A percentile compares a stretch with the other conserved stretches of the same genome.
Conservation (phyloP, 2,797 vertebrate genomes). For the Allobates femoralis region DNA sequence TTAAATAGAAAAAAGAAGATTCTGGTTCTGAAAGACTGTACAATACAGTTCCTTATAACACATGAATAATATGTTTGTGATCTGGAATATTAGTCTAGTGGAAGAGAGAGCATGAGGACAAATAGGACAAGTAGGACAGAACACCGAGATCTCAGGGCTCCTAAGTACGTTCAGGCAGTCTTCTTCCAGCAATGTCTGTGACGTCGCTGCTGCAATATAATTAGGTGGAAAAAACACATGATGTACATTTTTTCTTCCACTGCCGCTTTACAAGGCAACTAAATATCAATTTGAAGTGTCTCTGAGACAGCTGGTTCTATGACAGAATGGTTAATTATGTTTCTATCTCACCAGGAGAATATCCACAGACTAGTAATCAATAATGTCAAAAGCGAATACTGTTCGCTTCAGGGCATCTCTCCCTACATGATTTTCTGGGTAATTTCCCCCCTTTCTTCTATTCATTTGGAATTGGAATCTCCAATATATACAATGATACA, state of each 20-base stretch:
- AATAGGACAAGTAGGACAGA: neutral
- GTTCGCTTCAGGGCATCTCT: constrained; percentile 60
- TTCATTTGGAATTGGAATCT: constrained; percentile 52
- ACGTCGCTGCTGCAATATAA: constrained; percentile 47
- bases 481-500: constrained; percentile 44
- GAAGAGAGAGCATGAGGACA: neutral
- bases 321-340: constrained; percentile 68
- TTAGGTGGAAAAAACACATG: constrained; percentile 47
- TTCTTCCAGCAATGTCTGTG: constrained; percentile 10
- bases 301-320: constrained; percentile 63
- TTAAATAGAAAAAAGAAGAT: neutral
- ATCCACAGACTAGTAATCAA: constrained; percentile 63
- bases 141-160: constrained; percentile 1
- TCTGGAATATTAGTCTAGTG: neutral
- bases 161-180: constrained; percentile 21
- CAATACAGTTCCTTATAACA: neutral
- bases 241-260: constrained; percentile 50
- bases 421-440: constrained; percentile 57
- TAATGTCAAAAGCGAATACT: constrained; percentile 66
- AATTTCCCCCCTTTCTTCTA: constrained; percentile 37
- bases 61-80: neutral
- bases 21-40: neutral
- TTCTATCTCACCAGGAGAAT: constrained; percentile 65
- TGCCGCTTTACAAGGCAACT: constrained; percentile 58
- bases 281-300: constrained; percentile 65